A percentile compares a stretch with the other conserved stretches of the same genome.
Evolutionary conservation across 2,797 vertebrate genomes (phyloP).

Genomic region (Smutsia gigantea): DNA sequence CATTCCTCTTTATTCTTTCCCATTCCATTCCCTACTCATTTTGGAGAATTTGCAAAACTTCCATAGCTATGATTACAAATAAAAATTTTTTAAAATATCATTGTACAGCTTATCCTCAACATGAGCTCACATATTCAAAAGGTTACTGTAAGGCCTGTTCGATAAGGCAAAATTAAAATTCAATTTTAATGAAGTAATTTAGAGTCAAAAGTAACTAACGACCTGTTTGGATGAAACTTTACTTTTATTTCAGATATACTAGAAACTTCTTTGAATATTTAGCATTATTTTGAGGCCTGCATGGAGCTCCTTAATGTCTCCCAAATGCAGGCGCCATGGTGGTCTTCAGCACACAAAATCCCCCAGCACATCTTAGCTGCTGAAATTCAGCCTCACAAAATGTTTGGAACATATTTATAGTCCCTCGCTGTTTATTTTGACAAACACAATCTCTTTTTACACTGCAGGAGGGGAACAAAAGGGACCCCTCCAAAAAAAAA

Average conservation of each 20-base stretch:
- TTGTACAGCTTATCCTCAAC: not conserved
- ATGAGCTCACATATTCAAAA: not conserved
- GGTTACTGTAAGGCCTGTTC: not conserved
- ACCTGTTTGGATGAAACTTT: constrained; percentile 52
- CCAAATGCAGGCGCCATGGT: constrained; percentile 11
- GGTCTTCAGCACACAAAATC: constrained; percentile 35
- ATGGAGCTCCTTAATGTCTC: constrained; percentile 54
- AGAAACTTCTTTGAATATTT: constrained; percentile 4
- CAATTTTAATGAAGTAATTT: not conserved
- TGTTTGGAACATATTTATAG: constrained; percentile 66
- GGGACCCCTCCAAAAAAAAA: not conserved
- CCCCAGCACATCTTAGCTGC: constrained; percentile 33
- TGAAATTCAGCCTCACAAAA: constrained; percentile 63
- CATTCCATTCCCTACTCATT: not conserved
- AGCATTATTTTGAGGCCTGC: constrained; percentile 39
- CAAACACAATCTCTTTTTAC: constrained; percentile 76
- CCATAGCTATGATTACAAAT: constrained; percentile 47
- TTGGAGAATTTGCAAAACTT: constrained; percentile 11
- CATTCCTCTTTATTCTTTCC: constrained; percentile 13
- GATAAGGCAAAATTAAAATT: not conserved
- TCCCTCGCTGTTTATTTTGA: constrained; percentile 78
- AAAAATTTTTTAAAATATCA: constrained; percentile 36
- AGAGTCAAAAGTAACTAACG: constrained; percentile 7
- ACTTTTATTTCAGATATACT: constrained; percentile 40
- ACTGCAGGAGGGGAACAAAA: constrained; percentile 68